Evolutionary conservation across 2,113 vertebrate species (phyloP).

Genomic region (Scomber scombrus): DNA sequence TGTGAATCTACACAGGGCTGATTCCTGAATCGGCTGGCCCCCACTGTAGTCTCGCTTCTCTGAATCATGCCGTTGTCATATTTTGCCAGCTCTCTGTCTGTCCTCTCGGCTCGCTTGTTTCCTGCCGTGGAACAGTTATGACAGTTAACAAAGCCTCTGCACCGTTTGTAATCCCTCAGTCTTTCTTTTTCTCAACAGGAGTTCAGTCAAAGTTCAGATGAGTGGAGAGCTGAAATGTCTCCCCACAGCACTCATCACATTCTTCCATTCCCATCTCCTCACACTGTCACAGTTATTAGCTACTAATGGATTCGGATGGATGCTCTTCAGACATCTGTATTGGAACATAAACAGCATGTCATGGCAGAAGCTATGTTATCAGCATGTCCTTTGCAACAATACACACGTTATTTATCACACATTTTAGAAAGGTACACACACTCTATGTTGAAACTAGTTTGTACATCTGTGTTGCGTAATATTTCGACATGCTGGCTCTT

Average conservation of each 20-base stretch:
- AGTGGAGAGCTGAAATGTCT: slow-evolving; percentile 29
- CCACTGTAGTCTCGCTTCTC: slow-evolving; percentile 4
- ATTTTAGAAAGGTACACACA: neutral
- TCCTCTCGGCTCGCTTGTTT: slow-evolving; percentile 36
- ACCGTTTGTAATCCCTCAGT: slow-evolving; percentile 15
- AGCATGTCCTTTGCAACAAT: neutral
- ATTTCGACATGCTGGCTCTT: slow-evolving; percentile 27
- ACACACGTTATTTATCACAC: neutral
- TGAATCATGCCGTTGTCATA: slow-evolving; percentile 20
- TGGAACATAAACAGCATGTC: neutral
- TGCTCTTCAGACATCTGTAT: neutral
- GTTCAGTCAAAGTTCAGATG: slow-evolving; percentile 48
- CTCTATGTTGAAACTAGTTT: neutral
- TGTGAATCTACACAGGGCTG: neutral
- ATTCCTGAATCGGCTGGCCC: neutral
- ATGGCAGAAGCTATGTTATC: neutral
- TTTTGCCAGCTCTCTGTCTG: slow-evolving; percentile 17
- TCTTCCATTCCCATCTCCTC: slow-evolving; percentile 15
- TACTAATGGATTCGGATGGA: neutral
- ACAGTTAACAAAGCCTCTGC: slow-evolving; percentile 39
- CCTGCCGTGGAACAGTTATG: slow-evolving; percentile 37
- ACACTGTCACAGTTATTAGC: neutral
- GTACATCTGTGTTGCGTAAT: slow-evolving; percentile 15
- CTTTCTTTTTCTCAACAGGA: slow-evolving; percentile 34
- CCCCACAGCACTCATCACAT: neutral